A percentile compares a stretch with the other conserved stretches of the same genome.
These are phyloP conservation scores for Trididemnum nubilum DNA, from an alignment of 23 tunicate species.

Conservation along the genomic window DNA sequence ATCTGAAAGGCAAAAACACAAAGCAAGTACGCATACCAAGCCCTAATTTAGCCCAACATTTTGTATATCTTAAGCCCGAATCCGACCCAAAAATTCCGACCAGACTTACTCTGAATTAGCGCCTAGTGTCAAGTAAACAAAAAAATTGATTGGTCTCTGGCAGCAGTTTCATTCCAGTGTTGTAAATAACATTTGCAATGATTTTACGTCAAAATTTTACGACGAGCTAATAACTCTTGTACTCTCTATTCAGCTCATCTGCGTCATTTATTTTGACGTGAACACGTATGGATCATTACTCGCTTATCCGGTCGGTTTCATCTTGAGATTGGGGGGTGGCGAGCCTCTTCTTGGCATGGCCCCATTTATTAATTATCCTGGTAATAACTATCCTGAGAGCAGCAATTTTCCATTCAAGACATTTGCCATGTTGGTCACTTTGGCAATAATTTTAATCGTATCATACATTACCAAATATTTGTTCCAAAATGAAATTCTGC, in stretches of 20 bases:
- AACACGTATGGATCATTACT: conserved; percentile 74
- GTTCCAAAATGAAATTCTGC: conserved; percentile 41
- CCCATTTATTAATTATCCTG: conserved; percentile 72
- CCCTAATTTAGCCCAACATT: no score
- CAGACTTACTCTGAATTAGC: no score
- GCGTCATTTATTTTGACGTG: conserved; percentile 67
- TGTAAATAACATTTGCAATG: no score
- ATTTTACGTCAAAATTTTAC: no score
- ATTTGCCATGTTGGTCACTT: conserved; percentile 56
- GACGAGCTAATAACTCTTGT: no score
- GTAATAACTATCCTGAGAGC: conserved; percentile 33
- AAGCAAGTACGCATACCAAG: no score
- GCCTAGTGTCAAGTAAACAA: no score
- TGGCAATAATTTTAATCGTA: conserved; percentile 27
- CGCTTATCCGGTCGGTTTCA: conserved; percentile 47
- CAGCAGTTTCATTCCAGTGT: no score
- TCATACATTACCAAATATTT: conserved; percentile 34
- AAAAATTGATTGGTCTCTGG: no score
- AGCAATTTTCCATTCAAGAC: conserved; percentile 78
- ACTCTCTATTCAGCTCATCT: conserved; percentile 63
- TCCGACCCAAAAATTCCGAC: no score
- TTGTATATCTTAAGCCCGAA: no score
- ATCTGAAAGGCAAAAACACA: no score
- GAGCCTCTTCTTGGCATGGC: conserved; percentile 47
- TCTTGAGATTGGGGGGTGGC: conserved; percentile 81